phyloP scores from a whole-genome alignment of 2,797 vertebrate species.

The Melanotaenia boesemani region DNA sequence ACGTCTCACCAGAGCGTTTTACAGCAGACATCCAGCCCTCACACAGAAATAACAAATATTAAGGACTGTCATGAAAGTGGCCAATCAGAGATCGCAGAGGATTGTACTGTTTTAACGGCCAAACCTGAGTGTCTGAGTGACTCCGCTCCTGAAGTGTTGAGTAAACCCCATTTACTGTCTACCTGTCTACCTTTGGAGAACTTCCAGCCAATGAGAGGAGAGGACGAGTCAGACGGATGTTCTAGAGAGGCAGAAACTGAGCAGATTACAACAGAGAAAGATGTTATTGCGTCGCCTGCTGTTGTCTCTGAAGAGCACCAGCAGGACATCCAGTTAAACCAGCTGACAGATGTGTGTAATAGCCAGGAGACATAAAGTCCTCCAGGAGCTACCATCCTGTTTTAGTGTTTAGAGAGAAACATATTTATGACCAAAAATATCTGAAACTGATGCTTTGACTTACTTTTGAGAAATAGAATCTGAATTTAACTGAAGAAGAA shows the following conservation, averaged over 20 bases:
- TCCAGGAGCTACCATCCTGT: neutral
- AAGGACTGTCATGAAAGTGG: constrained; percentile 10
- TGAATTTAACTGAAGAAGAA: no score
- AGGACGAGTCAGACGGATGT: constrained; percentile 21
- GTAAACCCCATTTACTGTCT: constrained; percentile 6
- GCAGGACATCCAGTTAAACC: constrained; percentile 20
- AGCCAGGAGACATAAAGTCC: constrained; percentile 25
- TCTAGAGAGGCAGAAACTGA: constrained; percentile 11
- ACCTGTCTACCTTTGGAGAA: constrained; percentile 5
- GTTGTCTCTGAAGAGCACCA: constrained; percentile 17
- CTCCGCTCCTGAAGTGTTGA: neutral
- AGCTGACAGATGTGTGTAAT: constrained; percentile 27
- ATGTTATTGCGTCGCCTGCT: neutral
- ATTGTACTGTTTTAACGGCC: constrained; percentile 9
- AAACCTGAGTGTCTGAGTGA: constrained; percentile 21
- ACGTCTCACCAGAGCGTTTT: constrained; percentile 15
- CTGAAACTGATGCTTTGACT: no score
- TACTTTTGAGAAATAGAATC: no score
- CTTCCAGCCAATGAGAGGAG: constrained; percentile 6
- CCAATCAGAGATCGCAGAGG: constrained; percentile 13
- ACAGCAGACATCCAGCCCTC: constrained; percentile 15
- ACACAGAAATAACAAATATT: constrained; percentile 8
- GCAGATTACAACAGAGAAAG: constrained; percentile 23
- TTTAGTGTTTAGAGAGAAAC: neutral
- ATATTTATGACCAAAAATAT: no score